These are phyloP conservation scores for Goniozus legneri DNA, from an alignment of 1,140 invertebrate species.

Conservation along the genomic window DNA sequence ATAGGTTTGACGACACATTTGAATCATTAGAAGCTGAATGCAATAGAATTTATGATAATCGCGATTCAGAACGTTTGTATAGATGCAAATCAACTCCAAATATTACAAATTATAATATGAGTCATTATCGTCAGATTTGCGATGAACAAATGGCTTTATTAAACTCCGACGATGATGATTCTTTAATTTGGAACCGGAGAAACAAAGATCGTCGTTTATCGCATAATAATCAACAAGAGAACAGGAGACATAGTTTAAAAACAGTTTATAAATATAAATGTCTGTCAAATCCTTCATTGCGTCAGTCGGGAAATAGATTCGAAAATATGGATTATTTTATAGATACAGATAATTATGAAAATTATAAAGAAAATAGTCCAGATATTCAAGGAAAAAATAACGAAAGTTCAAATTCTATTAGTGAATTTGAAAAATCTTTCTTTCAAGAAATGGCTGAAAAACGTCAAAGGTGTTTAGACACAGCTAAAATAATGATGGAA, in stretches of 20 bases:
- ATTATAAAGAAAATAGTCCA: too few species aligned
- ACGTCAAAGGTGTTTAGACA: slow-evolving; percentile 33
- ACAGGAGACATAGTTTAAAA: background rate
- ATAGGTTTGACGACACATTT: slow-evolving; percentile 21
- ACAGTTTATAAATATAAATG: background rate
- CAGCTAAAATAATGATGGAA: slow-evolving; percentile 31
- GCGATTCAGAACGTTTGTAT: background rate
- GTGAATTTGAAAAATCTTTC: slow-evolving; percentile 24
- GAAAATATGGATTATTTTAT: too few species aligned
- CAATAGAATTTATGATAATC: slow-evolving; percentile 19
- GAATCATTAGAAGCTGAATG: slow-evolving; percentile 29
- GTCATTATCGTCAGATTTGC: slow-evolving; percentile 16
- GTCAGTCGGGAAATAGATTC: too few species aligned
- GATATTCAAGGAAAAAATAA: too few species aligned
- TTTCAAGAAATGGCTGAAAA: slow-evolving; percentile 28
- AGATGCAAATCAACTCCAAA: slow-evolving; percentile 12
- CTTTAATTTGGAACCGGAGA: background rate
- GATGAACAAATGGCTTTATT: slow-evolving; percentile 31
- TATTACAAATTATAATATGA: slow-evolving; percentile 15
- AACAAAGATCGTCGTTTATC: background rate
- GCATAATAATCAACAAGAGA: background rate
- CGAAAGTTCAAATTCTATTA: too few species aligned
- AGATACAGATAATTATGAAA: too few species aligned
- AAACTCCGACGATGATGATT: slow-evolving; percentile 8
- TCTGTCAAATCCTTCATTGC: background rate